Conservation (phyloP, 2,888 invertebrate species). For the Aphelenchoides bicaudatus region DNA sequence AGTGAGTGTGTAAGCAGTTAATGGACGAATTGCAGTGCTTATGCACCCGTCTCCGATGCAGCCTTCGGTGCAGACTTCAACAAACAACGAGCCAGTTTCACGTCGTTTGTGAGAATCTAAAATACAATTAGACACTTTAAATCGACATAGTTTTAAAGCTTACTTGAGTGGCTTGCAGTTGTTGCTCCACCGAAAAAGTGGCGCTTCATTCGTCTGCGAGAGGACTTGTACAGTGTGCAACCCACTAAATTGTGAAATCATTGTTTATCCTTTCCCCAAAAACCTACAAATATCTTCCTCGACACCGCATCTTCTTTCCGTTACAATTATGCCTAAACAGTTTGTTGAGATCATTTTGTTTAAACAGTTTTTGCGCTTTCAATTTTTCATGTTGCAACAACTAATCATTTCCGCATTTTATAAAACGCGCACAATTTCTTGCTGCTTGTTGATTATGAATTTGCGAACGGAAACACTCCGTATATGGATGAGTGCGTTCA, state of each 20-base stretch:
- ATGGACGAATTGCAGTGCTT: conserved; percentile 8
- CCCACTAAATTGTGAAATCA: too few relatives aligned
- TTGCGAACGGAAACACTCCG: too few relatives aligned
- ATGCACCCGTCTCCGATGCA: conserved; percentile 38
- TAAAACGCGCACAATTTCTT: too few relatives aligned
- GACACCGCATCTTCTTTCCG: conserved; percentile 48
- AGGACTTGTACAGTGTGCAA: conserved; percentile 52
- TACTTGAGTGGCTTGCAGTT: conserved; percentile 15
- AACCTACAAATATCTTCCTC: conserved; percentile 44
- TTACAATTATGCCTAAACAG: conserved; percentile 46
- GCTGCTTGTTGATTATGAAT: too few relatives aligned
- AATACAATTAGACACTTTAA: background rate
- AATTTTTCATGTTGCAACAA: too few relatives aligned
- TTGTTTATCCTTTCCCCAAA: too few relatives aligned
- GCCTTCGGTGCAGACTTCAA: conserved; percentile 43
- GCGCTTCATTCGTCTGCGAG: conserved; percentile 23
- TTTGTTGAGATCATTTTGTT: background rate
- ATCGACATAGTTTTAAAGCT: background rate
- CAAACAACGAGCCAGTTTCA: conserved; percentile 32
- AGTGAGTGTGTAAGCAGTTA: background rate
- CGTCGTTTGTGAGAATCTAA: conserved; percentile 27
- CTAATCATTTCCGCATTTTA: too few relatives aligned
- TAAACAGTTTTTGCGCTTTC: too few relatives aligned
- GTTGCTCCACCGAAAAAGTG: conserved; percentile 34
- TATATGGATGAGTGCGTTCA: too few relatives aligned